phyloP scores from a whole-genome alignment of 2,797 vertebrate genomes.

The Tachyglossus aculeatus region DNA sequence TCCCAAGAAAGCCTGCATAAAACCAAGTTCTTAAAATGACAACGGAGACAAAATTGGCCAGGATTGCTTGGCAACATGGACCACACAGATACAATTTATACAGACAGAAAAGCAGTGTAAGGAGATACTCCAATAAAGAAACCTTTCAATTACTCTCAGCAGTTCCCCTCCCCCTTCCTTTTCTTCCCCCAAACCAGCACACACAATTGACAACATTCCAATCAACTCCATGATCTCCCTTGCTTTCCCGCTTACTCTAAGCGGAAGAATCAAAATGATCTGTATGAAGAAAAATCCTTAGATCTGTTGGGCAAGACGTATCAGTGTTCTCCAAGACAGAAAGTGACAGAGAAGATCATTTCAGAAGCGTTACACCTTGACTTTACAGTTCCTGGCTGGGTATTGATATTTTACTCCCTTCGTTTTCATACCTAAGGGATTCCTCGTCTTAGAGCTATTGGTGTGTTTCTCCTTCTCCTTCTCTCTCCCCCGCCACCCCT shows the following conservation, averaged over 20 bases:
- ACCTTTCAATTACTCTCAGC: background rate
- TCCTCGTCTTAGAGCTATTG: too few species aligned
- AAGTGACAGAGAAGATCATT: accelerated
- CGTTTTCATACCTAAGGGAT: background rate
- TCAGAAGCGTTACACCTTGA: background rate
- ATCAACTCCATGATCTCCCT: background rate
- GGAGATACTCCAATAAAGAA: constrained; percentile 9
- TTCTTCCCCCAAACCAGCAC: too few species aligned
- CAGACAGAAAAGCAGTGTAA: background rate
- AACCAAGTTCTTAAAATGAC: constrained; percentile 2
- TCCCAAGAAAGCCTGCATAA: background rate
- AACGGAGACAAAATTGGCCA: background rate
- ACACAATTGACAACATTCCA: background rate
- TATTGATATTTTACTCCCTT: background rate
- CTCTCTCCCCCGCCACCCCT: too few species aligned
- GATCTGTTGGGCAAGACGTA: background rate
- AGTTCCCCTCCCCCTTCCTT: background rate
- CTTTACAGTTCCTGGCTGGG: background rate
- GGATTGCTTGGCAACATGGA: background rate
- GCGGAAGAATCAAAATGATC: background rate
- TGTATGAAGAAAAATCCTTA: background rate
- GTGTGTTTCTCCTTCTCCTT: too few species aligned
- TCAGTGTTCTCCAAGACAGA: background rate
- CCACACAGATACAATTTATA: constrained; percentile 3
- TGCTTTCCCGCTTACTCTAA: background rate